Evolutionary conservation across 2,797 vertebrate species (phyloP), one percentile per base, ranked within the genome.

Genomic region (Enteromius paludinosus): DNA sequence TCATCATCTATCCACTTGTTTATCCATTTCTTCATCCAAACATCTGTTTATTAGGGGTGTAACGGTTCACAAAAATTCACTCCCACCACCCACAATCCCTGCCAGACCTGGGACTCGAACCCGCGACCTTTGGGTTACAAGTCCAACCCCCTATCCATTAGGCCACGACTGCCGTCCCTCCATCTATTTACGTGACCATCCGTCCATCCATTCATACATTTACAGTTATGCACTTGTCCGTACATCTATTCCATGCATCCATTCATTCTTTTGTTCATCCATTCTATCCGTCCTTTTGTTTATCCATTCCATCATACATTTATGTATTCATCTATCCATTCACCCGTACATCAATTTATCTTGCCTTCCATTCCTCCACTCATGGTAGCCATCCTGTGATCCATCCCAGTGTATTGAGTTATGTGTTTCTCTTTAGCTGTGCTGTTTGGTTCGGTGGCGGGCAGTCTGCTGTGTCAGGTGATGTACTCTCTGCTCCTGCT

Each of bases 401-500:
- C 38, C 20, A 41, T 14, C 25, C 11, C 28, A 7, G 28, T 35
- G 33, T 30, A 28, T 43, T 61, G 38, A 77, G 4, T 49, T 20
- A 12, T 47, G 10, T 86, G 64, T 85, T 76, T 83, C 59, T 83
- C 70, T 86, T 4, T 35, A 96, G 95, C 77, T 84, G 94, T 96
- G 90, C 87, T 96, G 86, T 94, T 93, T 86, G 92, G 92, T 87
- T 96, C 95, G 1, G 92, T 94, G 66, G 93, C 95, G 62, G 95
- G 95, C 84, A 95, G 92, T 85, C 89, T 96, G 71, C 90, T 96
- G 84, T 95, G 94, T 87, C 95, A 96, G 89, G 90, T 95, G 59
- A 92, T 95, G 81, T 95, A 96, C 85, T 95, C 95, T 41, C 83
- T 96, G 85, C 90, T 96, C 82, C 90, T 96, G 88, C 86, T 96